Conservation (phyloP, 2,113 vertebrate species). For the Anarrhichthys ocellatus region DNA sequence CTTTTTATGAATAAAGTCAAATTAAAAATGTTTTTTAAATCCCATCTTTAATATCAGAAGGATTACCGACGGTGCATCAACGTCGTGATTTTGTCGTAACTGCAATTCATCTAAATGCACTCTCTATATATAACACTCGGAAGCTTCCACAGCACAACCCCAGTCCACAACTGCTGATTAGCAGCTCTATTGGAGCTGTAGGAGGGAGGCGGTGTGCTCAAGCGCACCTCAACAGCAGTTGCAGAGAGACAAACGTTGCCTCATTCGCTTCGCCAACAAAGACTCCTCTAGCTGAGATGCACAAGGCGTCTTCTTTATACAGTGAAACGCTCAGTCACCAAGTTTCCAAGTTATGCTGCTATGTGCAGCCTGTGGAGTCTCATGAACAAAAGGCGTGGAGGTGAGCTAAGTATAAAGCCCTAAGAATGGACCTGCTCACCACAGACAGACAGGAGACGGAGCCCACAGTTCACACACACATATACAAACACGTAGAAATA, state of each 20-base stretch:
- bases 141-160: neutral
- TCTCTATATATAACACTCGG: neutral
- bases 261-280: neutral
- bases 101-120: neutral
- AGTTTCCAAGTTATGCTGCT: slow-evolving; percentile 12
- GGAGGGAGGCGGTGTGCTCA: neutral
- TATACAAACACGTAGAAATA: slow-evolving; percentile 48
- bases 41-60: neutral
- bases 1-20: slow-evolving; percentile 7
- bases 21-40: neutral
- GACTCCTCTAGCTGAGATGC: slow-evolving; percentile 2
- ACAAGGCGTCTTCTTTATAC: neutral
- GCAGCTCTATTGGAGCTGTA: neutral
- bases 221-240: neutral
- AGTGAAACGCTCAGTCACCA: slow-evolving; percentile 1
- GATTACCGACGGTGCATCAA: too few relatives aligned
- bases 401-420: slow-evolving; percentile 45
- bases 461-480: slow-evolving; percentile 30
- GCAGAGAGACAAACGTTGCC: neutral
- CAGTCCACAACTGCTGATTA: slow-evolving; percentile 9
- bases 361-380: slow-evolving; percentile 36
- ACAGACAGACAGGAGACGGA: slow-evolving; percentile 69
- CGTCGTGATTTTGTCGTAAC: slow-evolving; percentile 2
- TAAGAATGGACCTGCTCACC: slow-evolving; percentile 63
- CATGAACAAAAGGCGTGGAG: slow-evolving; percentile 54